Conservation (phyloP, 64 coral and sea anemone species). For the Montipora cactus region DNA sequence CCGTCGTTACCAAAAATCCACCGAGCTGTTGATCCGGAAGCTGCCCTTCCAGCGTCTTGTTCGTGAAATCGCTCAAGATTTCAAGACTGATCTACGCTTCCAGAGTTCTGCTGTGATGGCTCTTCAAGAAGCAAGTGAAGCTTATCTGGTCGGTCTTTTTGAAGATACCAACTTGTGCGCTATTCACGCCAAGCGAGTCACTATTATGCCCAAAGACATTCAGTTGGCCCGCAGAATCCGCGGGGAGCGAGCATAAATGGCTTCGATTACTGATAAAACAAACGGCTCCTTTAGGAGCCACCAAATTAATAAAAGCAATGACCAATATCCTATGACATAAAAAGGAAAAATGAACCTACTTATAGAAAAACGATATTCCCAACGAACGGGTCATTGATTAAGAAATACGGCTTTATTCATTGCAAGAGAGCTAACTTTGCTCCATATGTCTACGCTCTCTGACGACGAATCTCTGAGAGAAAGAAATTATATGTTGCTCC, state of each 20-base stretch:
- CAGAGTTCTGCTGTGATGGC: slow-evolving; percentile 92
- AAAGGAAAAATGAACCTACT: no score
- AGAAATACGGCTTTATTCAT: no score
- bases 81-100: slow-evolving; percentile 93
- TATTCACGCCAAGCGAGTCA: slow-evolving; percentile 98
- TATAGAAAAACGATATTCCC: no score
- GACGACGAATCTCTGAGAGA: no score
- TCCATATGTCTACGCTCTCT: no score
- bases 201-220: slow-evolving; percentile 97
- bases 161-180: slow-evolving; percentile 98
- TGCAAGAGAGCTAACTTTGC: no score
- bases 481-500: no score
- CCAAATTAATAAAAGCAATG: slow-evolving; percentile 10
- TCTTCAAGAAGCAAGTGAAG: slow-evolving; percentile 91
- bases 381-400: no score
- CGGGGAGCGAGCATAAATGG: slow-evolving; percentile 65
- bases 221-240: slow-evolving; percentile 89
- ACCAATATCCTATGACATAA: background rate
- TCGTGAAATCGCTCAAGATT: slow-evolving; percentile 91
- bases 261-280: background rate
- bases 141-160: slow-evolving; percentile 94
- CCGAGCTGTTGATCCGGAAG: slow-evolving; percentile 93
- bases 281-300: slow-evolving; percentile 33
- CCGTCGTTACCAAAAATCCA: slow-evolving; percentile 96
- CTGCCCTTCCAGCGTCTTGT: slow-evolving; percentile 95